Evolutionary conservation across 2,797 vertebrate genomes (phyloP).

Genomic region (Oreortyx pictus): DNA sequence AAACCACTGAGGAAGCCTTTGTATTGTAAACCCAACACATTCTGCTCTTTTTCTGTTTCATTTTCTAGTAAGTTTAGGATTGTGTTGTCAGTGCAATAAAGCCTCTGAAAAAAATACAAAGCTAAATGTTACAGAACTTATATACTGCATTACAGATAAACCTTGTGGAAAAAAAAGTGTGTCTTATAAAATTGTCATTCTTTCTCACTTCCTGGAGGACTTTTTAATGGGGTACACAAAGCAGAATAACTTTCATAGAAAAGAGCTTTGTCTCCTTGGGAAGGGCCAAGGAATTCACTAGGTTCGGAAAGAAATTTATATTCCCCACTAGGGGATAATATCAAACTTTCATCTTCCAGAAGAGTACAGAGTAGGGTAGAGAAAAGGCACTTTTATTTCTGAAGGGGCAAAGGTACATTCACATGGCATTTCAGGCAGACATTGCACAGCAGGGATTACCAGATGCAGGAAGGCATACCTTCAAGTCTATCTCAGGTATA

Average conservation of each 20-base stretch:
- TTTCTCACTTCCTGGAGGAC: background rate
- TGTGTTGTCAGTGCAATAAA: background rate
- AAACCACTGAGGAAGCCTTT: background rate
- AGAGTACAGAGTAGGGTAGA: background rate
- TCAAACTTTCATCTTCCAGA: background rate
- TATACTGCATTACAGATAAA: background rate
- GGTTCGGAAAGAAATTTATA: background rate
- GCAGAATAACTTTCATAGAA: background rate
- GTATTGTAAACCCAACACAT: background rate
- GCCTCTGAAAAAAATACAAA: background rate
- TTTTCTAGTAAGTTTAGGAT: background rate
- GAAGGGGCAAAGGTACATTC: background rate
- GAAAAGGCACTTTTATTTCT: background rate
- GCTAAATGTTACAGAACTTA: background rate
- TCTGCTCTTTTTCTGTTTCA: background rate
- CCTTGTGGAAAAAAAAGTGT: background rate
- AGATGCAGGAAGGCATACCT: background rate
- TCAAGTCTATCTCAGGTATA: background rate
- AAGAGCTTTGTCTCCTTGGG: background rate
- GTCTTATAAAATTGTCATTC: background rate
- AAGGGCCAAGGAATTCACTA: background rate
- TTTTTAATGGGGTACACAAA: background rate
- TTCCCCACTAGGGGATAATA: background rate
- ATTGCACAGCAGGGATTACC: background rate
- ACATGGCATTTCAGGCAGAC: fast-evolving